Base-by-base conservation (phyloP, 2,113 vertebrate genomes). In the Cyprinodon brontotheroides region DNA sequence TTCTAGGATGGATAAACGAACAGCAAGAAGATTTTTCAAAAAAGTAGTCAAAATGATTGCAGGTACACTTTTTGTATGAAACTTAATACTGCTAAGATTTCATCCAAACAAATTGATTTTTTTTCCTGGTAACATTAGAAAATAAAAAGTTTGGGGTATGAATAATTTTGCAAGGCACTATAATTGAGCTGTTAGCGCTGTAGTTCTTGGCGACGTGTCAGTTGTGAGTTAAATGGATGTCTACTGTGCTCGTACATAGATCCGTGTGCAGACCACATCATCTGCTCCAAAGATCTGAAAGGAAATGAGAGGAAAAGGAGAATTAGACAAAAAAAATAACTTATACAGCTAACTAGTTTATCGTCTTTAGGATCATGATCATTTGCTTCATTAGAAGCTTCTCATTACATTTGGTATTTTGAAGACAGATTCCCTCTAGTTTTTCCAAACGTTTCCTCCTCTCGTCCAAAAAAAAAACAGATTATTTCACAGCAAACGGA, bases 211-310 rank as follows among this genome's bases (percentile, higher is more conserved):
- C 50, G 38, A 37, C 13, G 15, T 15, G 61, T 38, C 37, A 57
- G 50, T 57, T n/a, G 50, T n/a, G 50, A 9, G 50, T 57, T 57
- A 57, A 57, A 41, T 59, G 53, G 60, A 48, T 15, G n/a, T 62
- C 66, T 53, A n/a, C 59, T 92, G 97, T 11, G 95, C 97, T 72
- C 96, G 94, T 43, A 96, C 82, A 64, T 99, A 98, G 93, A 98
- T 94, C 86, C 97, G 95, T 10, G 96, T 99, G 93, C 97, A 99
- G 78, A 98, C 94, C 83, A 98, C 95, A 0, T 97, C 96, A 36
- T 98, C 95, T 0, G 97, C 97, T 72, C 97, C 97, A 9, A 99
- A 97, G 1, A 93, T 97, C 97, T 99, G 95, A 72, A 89, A 93
- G 3, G 85, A 86, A 53, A 82, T 69, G 47, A 22, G 2, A 70